phyloP scores from a whole-genome alignment of 2,113 vertebrate species.

The Xenopus tropicalis region DNA sequence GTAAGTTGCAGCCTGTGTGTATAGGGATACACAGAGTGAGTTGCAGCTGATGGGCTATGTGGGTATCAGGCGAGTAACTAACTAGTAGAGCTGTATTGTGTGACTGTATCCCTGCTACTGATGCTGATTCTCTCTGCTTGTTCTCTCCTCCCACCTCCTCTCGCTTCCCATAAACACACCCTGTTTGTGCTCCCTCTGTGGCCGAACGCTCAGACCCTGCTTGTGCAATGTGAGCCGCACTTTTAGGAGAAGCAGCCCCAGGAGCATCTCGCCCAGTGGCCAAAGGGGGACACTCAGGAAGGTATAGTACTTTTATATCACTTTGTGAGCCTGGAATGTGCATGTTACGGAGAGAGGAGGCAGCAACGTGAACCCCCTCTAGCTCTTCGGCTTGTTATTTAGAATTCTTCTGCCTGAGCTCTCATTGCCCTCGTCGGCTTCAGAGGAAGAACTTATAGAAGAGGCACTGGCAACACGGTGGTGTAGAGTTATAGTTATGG shows the following conservation, averaged over 20 bases:
- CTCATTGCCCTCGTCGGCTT: no score
- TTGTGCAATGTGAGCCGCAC: background rate
- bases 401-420: background rate
- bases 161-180: constrained; percentile 23
- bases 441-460: no score
- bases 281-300: background rate
- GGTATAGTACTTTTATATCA: constrained; percentile 8
- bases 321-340: background rate
- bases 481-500: no score
- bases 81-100: background rate
- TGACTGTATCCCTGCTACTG: background rate
- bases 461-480: no score
- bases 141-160: constrained; percentile 9
- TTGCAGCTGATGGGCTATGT: no score
- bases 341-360: background rate
- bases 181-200: constrained; percentile 18
- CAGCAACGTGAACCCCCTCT: background rate
- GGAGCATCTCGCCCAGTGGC: background rate
- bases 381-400: background rate
- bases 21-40: background rate
- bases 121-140: constrained; percentile 11
- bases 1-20: no score
- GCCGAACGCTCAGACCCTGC: constrained; percentile 11
- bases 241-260: background rate
- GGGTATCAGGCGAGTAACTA: no score